phyloP scores from a whole-genome alignment of 2,797 vertebrate species.

The Ceyx erithaca region DNA sequence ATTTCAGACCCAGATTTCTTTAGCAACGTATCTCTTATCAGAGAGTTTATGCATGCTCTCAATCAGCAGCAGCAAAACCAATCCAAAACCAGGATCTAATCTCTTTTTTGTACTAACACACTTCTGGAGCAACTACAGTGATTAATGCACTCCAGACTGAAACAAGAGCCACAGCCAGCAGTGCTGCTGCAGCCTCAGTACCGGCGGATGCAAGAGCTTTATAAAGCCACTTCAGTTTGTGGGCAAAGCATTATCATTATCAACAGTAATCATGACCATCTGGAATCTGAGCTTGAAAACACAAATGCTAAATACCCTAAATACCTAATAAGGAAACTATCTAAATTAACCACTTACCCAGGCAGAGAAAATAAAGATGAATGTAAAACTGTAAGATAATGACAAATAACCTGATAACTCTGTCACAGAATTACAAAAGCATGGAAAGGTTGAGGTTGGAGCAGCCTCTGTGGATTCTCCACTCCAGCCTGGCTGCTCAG shows the following conservation, averaged over 20 bases:
- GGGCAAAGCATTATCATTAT: background rate
- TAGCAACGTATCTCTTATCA: background rate
- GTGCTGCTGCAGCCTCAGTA: background rate
- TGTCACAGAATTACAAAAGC: background rate
- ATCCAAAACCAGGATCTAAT: background rate
- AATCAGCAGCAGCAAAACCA: background rate
- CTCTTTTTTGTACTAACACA: background rate
- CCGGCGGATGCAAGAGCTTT: background rate
- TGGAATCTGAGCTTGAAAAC: background rate
- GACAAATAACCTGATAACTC: background rate
- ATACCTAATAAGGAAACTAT: background rate
- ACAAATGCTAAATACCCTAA: background rate
- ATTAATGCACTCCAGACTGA: background rate
- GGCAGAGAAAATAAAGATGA: background rate
- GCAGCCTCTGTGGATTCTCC: background rate
- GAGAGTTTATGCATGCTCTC: background rate
- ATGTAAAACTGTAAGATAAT: background rate
- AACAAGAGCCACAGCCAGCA: accelerated
- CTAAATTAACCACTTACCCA: background rate
- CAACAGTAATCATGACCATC: background rate
- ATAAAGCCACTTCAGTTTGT: background rate
- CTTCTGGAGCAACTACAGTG: background rate
- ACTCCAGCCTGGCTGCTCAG: background rate
- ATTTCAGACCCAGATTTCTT: background rate
- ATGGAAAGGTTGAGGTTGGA: background rate